Evolutionary conservation across 2,797 vertebrate genomes (phyloP).

Genomic region (Takifugu rubripes): DNA sequence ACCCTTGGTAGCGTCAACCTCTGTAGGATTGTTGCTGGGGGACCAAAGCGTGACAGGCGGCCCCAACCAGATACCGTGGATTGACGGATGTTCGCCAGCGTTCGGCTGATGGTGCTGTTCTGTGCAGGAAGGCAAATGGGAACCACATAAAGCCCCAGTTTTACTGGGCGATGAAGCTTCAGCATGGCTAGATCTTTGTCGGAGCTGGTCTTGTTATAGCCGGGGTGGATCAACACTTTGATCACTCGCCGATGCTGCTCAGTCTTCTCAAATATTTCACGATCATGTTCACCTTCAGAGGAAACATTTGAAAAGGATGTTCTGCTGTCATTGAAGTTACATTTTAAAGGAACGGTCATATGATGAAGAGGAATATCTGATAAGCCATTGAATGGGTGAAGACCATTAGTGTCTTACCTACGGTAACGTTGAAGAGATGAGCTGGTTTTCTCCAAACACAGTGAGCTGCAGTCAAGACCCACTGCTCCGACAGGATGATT

Average conservation of each 20-base stretch:
- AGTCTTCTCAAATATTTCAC: conserved; percentile 34
- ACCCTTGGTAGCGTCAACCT: conserved; percentile 79
- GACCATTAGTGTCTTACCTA: conserved; percentile 71
- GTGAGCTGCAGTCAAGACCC: conserved; percentile 91
- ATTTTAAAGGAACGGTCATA: no score
- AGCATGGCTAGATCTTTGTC: conserved; percentile 86
- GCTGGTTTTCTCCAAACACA: conserved; percentile 68
- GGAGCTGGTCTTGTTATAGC: conserved; percentile 56
- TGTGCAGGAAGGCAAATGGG: conserved; percentile 85
- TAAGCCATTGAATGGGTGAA: no score
- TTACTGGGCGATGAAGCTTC: conserved; percentile 64
- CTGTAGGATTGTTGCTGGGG: conserved; percentile 74
- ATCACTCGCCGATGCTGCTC: conserved; percentile 78
- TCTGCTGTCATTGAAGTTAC: no score
- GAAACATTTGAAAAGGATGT: background rate
- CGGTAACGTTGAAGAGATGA: conserved; percentile 44
- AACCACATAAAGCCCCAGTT: conserved; percentile 67
- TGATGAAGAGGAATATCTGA: no score
- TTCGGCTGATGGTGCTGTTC: conserved; percentile 66
- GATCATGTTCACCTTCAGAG: conserved; percentile 79
- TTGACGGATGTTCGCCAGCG: conserved; percentile 69
- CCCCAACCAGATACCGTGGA: conserved; percentile 93
- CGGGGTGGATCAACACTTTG: conserved; percentile 68
- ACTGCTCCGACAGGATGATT: conserved; percentile 76
- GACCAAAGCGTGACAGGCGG: conserved; percentile 75